phyloP scores from a whole-genome alignment of 2,113 vertebrate genomes.

The Hippocampus mohnikei region DNA sequence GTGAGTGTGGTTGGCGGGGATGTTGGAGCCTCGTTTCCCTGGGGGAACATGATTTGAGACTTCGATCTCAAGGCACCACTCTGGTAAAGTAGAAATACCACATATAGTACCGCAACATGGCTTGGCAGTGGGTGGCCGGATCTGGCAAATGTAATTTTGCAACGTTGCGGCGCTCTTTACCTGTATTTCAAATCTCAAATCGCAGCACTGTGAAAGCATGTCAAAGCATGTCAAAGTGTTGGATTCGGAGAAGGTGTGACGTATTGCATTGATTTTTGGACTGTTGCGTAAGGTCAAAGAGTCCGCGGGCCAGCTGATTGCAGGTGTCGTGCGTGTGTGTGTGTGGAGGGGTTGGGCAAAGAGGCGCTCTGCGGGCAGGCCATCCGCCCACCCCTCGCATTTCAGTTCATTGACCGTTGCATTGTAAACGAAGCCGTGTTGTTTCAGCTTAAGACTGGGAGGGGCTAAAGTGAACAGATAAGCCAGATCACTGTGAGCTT shows the following conservation, averaged over 20 bases:
- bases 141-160: too few relatives aligned
- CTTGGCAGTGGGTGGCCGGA: neutral
- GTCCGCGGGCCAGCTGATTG: neutral
- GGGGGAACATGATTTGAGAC: too few relatives aligned
- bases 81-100: too few relatives aligned
- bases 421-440: conserved; percentile 58
- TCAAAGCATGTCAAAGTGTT: conserved; percentile 2
- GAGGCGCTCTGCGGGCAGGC: neutral
- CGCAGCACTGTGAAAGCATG: too few relatives aligned
- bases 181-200: too few relatives aligned
- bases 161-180: neutral
- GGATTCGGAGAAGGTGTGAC: neutral
- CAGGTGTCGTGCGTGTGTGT: too few relatives aligned
- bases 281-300: neutral
- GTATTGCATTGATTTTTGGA: neutral
- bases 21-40: too few relatives aligned
- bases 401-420: conserved; percentile 59
- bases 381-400: conserved; percentile 12
- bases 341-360: neutral
- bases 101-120: neutral
- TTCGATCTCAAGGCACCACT: too few relatives aligned
- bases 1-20: too few relatives aligned
- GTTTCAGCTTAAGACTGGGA: conserved; percentile 66
- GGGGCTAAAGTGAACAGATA: conserved; percentile 66
- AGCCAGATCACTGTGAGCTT: conserved; percentile 68